Percentiles rank a stretch among this genome's conserved stretches.
These are phyloP conservation scores for Zaprionus capensis DNA, from an alignment of 1,140 invertebrate species.

Conservation along the genomic window DNA sequence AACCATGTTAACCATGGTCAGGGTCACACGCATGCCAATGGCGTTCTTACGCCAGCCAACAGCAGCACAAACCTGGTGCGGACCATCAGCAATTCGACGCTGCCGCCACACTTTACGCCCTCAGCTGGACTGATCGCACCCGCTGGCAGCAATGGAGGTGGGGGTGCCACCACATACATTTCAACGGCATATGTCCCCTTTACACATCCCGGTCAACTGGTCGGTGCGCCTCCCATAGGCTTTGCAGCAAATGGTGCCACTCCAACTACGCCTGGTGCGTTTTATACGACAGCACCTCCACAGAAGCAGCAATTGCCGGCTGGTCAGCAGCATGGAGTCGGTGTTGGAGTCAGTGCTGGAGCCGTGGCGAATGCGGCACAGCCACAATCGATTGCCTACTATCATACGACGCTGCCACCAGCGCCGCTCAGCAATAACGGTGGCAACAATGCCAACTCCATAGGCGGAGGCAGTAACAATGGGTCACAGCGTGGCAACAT, in stretches of 20 bases:
- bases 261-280: conserved; percentile 31
- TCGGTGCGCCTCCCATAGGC: conserved; percentile 51
- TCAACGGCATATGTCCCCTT: conserved; percentile 57
- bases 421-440: conserved; percentile 36
- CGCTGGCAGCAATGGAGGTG: conserved; percentile 34
- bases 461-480: conserved; percentile 18
- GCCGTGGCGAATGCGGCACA: conserved; percentile 28
- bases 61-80: conserved; percentile 51
- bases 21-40: conserved; percentile 53
- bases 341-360: conserved; percentile 16
- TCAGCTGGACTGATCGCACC: conserved; percentile 73
- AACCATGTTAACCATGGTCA: conserved; percentile 30
- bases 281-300: conserved; percentile 39
- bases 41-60: conserved; percentile 49
- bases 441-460: conserved; percentile 19
- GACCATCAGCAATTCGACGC: conserved; percentile 43
- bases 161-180: conserved; percentile 32
- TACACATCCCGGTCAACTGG: conserved; percentile 40
- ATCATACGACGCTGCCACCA: conserved; percentile 17
- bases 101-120: conserved; percentile 55
- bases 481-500: conserved; percentile 48
- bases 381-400: conserved; percentile 39
- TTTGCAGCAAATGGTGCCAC: conserved; percentile 50
- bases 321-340: conserved; percentile 42
- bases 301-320: conserved; percentile 46